Base-by-base conservation (phyloP, 2,113 vertebrate genomes). In the Indri indri region DNA sequence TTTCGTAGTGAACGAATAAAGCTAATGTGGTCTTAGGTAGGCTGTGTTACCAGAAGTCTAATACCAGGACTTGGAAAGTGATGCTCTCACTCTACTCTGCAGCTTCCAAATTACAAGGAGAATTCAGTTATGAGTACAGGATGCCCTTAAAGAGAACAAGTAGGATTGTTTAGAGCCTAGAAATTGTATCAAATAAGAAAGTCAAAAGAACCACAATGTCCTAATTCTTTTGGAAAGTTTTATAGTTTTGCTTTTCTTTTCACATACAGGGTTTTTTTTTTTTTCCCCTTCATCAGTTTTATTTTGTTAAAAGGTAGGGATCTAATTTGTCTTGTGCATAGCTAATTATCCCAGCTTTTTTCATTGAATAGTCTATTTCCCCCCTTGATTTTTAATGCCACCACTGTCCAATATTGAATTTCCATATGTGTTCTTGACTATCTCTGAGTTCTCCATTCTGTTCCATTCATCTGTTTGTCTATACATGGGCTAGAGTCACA, bases 201-300 rank as follows among this genome's bases (percentile, higher is more conserved):
- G 57, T 76, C n/a, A 83, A 57, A 95, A 68, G 47, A 90, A 50
- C 40, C 32, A 37, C 40, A 85, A 27, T 81, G 82, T 94, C 95
- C 68, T 13, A 82, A 71, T 65, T 89, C n/a, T 65, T 91, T 83
- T 81, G 5, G 8, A 85, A 97, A 91, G 40, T 70, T 93, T 20
- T 87, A 22, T 22, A 87, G 32, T 57, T 96, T 88, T 92, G 47
- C 88, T 96, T 90, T 96, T 84, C n/a, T 96, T 90, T 96, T 84
- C 42, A 83, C 9, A 42, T 91, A 70, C 37, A 86, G 30, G 12
- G 14, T 32, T 76, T 80, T 74, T 81, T 88, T 63, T 59, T 88
- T 61, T 59, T 77, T 14, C 3, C 2, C 27, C 80, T 57, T 9
- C 0, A n/a, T 76, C 10, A 25, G 0, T 93, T 95, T 95, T 93